Base-by-base conservation (phyloP, 2,888 invertebrate genomes). In the Melanotus villosus region DNA sequence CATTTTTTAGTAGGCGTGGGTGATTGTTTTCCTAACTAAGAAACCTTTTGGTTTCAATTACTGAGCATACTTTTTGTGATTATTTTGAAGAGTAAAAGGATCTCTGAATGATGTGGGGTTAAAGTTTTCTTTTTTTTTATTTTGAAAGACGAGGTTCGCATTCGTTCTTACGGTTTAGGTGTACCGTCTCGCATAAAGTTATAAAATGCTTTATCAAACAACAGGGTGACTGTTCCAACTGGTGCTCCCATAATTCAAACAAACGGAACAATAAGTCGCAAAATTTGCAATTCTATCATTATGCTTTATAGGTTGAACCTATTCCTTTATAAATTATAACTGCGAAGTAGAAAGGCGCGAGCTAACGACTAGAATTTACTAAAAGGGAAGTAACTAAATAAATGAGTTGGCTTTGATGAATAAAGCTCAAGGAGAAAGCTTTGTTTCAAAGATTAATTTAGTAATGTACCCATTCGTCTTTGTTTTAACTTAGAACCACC, bases 371-470 rank as follows among this genome's bases (percentile, higher is more conserved):
- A 79, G 79, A 78, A 77, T 78, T 76, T 75, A 72, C 78, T 77
- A 78, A 77, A 80, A 77, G 78, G 79, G 80, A 80, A 80, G 80
- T 80, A 82, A 81, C 82, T 81, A 79, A 82, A 83, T 82, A 83
- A 83, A 83, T 82, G 83, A 82, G 82, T 81, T 80, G 80, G 80
- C 81, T 82, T 81, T 82, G 81, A 81, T 82, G 83, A 82, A 82
- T 82, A 81, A 80, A 81, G 81, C 82, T 77, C 80, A 80, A 82
- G 81, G 82, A 82, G 74, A 66, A 77, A 77, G 82, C 83, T 84
- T 83, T 84, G 83, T 83, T 80, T 81, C 83, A 80, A 83, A 84
- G 83, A 84, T 84, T 84, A 84, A 84, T 84, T 82, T 82, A 78
- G 82, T 82, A 83, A 83, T 82, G 82, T 81, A 83, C 79, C 81